Base-by-base conservation (phyloP, 37 sponge, comb jelly and placozoan species). In the Diacarnus erythraeanus region DNA sequence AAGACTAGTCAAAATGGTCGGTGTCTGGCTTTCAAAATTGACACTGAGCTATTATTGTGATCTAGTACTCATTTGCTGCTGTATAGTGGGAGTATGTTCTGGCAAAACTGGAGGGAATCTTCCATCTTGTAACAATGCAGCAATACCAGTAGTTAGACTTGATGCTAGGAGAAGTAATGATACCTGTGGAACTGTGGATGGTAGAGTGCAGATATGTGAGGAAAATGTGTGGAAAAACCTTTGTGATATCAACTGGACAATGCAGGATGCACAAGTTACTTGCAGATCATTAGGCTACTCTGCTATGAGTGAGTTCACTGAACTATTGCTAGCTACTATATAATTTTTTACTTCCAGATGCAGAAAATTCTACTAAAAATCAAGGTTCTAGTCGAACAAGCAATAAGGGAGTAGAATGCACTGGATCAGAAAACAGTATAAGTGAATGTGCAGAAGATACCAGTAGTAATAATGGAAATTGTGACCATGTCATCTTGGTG, bases 211-310 rank as follows among this genome's bases (percentile, higher is more conserved):
- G 22, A 29, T 76, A 17, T 76, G 77, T 27, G 64, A 63, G n/a
- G 57, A 67, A 40, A 25, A 27, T 2, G 36, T 1, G 3, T 81
- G 82, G 82, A 40, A 72, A 1, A 40, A 18, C 1, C 33, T 81
- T 3, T 81, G 82, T 72, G 82, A 81, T 43, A 20, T 34, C 44
- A 71, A 81, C 64, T 81, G 72, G 73, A 81, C 82, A 0, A 39
- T 3, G 41, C 15, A 22, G 26, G 84, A 76, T 69, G 58, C 69
- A 34, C 34, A 51, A 39, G 84, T 76, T 31, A 60, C 31, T 21
- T 84, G 84, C 61, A 67, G 61, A 37, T 37, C 76, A 39, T 60
- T 84, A 10, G 47, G 60, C 47, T 84, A 77, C 42, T 43, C 70
- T 57, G 25, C 21, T 26, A 4, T 1, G 0, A 38, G 80, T 79